Percentiles rank a stretch among this genome's conserved stretches.
Evolutionary conservation across 64 coral and sea anemone species (phyloP).

Genomic region (Montipora cactus): DNA sequence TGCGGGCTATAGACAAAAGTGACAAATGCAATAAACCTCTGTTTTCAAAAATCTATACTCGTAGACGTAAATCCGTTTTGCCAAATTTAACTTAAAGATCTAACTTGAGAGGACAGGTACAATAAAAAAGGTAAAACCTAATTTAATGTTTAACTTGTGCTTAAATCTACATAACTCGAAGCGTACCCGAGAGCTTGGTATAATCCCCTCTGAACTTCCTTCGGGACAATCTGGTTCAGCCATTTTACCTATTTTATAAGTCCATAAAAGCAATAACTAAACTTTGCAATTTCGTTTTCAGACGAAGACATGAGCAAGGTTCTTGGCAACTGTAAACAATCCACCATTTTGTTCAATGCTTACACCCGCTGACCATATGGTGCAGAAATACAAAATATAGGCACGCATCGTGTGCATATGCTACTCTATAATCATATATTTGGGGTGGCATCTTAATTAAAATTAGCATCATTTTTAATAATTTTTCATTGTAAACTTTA

Average conservation of each 20-base stretch:
- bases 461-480: too few relatives aligned
- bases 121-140: too few relatives aligned
- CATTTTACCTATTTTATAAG: neutral
- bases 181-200: neutral
- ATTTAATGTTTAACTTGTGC: neutral
- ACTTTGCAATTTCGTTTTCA: conserved; percentile 4
- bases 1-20: too few relatives aligned
- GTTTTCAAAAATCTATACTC: too few relatives aligned
- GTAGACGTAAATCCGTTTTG: neutral
- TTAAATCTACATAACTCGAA: neutral
- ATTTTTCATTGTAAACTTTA: too few relatives aligned
- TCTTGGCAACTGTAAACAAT: conserved; percentile 42
- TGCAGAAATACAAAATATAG: too few relatives aligned
- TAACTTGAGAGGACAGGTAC: neutral
- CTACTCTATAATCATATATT: too few relatives aligned
- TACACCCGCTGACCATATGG: neutral
- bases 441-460: too few relatives aligned
- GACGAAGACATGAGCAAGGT: neutral
- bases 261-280: neutral
- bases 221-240: conserved; percentile 8
- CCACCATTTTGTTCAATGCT: neutral
- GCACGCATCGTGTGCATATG: too few relatives aligned
- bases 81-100: neutral
- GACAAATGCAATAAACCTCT: too few relatives aligned
- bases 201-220: neutral